Evolutionary conservation across 2,888 invertebrate genomes (phyloP), one percentile per base, ranked within the genome.

Genomic region (Drosophila tanythrix): DNA sequence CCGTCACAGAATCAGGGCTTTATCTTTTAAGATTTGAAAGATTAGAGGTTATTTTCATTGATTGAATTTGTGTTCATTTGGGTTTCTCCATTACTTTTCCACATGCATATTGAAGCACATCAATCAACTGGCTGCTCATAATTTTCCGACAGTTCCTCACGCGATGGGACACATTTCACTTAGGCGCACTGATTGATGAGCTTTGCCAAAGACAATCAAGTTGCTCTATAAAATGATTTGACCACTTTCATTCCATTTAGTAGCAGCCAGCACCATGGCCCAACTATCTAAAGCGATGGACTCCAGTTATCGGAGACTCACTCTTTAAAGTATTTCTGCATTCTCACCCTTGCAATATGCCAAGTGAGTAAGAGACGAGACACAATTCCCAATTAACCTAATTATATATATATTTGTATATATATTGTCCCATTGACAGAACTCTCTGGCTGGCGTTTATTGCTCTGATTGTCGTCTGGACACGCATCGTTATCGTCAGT

Each of bases 371-470:
- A 31, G 6, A 7, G 7, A 27, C 25, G 13, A 52, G 6, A 6
- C 50, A 8, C 13, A 11, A 25, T 13, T 33, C 33, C 10, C 27
- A 60, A 51, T 25, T 13, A 50, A 35, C 2, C 50, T 5, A 29
- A 4, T 33, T 62, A 50, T 31, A 15, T 40, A 27, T 11, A 10
- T 33, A 33, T 33, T 10, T 5, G 31, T 29, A 38, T 38, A 8
- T 15, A 46, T 15, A 46, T 46, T 21, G 0, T 15, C 11, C 27
- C 63, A 59, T 64, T 84, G 82, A 48, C 79, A 92, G 92, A 81
- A 61, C 86, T 53, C 75, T 92, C 55, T 93, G 93, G 93, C 77
- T 89, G 36, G 46, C 77, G 8, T 79, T 92, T n/a, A 82, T 92
- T 57, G 67, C 77, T 13, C 62, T 72, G 33, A 76, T 92, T 56